Percentiles rank a stretch among this genome's conserved stretches.
phyloP scores from a whole-genome alignment of 23 tunicate species.

The Phallusia fumigata region DNA sequence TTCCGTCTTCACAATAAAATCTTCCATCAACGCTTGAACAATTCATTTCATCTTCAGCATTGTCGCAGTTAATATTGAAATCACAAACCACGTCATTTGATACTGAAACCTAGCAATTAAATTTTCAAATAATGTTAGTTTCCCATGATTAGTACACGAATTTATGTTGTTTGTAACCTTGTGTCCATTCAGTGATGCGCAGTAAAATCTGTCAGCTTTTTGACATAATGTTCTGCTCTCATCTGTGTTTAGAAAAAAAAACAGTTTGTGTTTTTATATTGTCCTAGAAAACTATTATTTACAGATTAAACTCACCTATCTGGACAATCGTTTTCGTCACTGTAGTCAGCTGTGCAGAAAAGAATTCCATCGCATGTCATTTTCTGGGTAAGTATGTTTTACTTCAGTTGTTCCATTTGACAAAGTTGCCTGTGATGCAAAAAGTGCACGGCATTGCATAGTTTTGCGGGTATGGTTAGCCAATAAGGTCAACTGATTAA shows the following conservation, averaged over 20 bases:
- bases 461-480: too few relatives aligned
- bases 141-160: too few relatives aligned
- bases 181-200: background rate
- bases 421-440: too few relatives aligned
- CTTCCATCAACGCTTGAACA: conserved; percentile 1
- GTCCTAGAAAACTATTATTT: too few relatives aligned
- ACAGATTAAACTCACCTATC: background rate
- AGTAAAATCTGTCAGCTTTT: background rate
- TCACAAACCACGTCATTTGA: conserved; percentile 13
- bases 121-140: too few relatives aligned
- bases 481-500: too few relatives aligned
- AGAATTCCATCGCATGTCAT: background rate
- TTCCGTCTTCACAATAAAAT: conserved; percentile 12
- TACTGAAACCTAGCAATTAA: background rate
- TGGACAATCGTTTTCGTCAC: background rate
- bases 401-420: too few relatives aligned
- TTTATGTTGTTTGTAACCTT: background rate
- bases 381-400: background rate
- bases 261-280: too few relatives aligned
- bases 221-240: background rate
- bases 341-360: background rate
- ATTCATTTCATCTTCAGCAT: conserved; percentile 8
- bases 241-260: too few relatives aligned
- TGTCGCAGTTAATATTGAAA: conserved; percentile 16
- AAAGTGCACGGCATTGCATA: too few relatives aligned